Conservation (phyloP, 1,140 invertebrate species). For the Venturia canescens region DNA sequence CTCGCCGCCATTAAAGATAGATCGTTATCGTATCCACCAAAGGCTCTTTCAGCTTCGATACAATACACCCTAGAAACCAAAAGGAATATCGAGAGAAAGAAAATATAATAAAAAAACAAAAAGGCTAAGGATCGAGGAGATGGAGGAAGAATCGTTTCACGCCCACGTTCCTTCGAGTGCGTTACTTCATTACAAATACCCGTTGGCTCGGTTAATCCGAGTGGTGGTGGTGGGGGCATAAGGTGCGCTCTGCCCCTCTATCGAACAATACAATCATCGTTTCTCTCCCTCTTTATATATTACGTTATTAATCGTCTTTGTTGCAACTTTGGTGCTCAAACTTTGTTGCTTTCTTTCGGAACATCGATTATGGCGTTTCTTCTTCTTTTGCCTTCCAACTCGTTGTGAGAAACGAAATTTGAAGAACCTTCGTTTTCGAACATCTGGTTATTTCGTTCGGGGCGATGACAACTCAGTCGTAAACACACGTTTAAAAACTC, state of each 20-base stretch:
- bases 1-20: conserved; percentile 48
- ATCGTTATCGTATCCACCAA: conserved; percentile 44
- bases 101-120: not conserved
- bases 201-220: conserved; percentile 38
- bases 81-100: not conserved
- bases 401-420: not conserved
- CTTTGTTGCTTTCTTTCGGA: not conserved
- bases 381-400: not conserved
- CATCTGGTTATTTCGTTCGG: not conserved
- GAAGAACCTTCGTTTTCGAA: not conserved
- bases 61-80: conserved; percentile 26
- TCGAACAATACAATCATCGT: not conserved
- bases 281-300: conserved; percentile 14
- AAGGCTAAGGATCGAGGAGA: not conserved
- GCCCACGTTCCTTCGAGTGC: conserved; percentile 38
- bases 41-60: conserved; percentile 29
- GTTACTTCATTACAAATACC: conserved; percentile 37
- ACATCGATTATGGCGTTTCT: not conserved
- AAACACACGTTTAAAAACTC: not conserved
- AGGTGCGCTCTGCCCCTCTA: not conserved
- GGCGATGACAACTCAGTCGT: not conserved
- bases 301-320: conserved; percentile 29
- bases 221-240: not conserved
- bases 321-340: not conserved
- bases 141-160: conserved; percentile 40